Evolutionary conservation across 2,888 invertebrate species (phyloP).

Genomic region (Flabesymbios commensalis): DNA sequence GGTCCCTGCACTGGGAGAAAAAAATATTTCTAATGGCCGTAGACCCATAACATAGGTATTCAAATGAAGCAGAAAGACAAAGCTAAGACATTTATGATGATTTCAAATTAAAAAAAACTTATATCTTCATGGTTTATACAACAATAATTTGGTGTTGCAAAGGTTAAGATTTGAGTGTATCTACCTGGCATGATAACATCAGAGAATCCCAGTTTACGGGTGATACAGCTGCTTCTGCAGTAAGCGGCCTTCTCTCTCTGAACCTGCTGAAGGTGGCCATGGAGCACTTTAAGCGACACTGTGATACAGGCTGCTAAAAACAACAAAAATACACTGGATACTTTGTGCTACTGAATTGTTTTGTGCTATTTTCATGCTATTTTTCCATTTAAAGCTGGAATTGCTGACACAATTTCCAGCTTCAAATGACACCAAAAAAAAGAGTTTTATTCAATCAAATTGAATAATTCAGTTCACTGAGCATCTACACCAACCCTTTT

Average conservation of each 20-base stretch:
- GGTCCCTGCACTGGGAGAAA: no score
- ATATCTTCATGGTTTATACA: no score
- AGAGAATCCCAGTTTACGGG: conserved; percentile 87
- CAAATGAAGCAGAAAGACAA: no score
- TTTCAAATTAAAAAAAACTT: no score
- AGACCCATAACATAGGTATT: no score
- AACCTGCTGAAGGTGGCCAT: conserved; percentile 80
- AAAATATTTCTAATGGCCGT: no score
- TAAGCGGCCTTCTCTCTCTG: conserved; percentile 77
- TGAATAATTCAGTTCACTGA: background rate
- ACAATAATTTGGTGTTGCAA: no score
- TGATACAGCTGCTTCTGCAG: conserved; percentile 81
- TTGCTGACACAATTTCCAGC: no score
- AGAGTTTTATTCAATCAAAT: background rate
- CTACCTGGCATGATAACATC: conserved; percentile 92
- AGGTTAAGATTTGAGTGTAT: no score
- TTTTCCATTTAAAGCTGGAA: no score
- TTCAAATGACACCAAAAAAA: background rate
- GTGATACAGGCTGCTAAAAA: conserved; percentile 62
- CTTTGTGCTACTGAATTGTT: no score
- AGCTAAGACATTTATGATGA: background rate
- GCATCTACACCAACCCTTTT: background rate
- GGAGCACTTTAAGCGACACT: conserved; percentile 72
- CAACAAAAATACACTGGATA: background rate
- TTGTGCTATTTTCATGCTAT: no score